Evolutionary conservation across 2,888 invertebrate species (phyloP), one percentile per base, ranked within the genome.

Genomic region (Mechanitis messenoides): DNA sequence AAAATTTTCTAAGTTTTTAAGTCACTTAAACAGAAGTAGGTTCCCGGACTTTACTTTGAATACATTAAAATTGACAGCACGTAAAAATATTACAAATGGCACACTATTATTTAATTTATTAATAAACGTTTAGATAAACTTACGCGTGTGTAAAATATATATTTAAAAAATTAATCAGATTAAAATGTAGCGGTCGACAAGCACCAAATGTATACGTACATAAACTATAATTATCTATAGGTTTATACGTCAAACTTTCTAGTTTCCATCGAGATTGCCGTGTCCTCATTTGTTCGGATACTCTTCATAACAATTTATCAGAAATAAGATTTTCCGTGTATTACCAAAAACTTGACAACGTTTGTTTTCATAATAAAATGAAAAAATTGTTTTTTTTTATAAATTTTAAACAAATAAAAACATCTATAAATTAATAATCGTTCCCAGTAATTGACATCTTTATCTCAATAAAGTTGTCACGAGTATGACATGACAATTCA

Each of bases 41-140:
- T 85, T 86, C 84, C 85, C 85, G 86, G 86, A 86, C 83, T 80
- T 83, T 71, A 64, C 66, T 68, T 71, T 63, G 53, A 56, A 58
- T 60, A 28, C 54, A 45, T 55, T 59, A 45, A 47, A 60, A 58
- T 46, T 45, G 35, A 55, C 20, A 46, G 38, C 20, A 33, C 20
- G 42, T 20, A 38, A 46, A 60, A 55, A 42, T 54, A 38, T 11
- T 53, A 64, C 59, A 55, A 45, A 57, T 33, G 50, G 20, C 53
- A 53, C 45, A 38, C 50, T 50, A 33, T 45, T 47, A 56, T 47
- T 28, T 46, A 50, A 54, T 42, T 53, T 54, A 12, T 60, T 54
- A 60, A 38, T 31, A 53, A 60, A 31, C 42, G 56, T 7, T 38
- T 33, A 53, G 55, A 47, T 50, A 45, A 57, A 68, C 66, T 66